A percentile compares a stretch with the other conserved stretches of the same genome.
phyloP scores from a whole-genome alignment of 2,113 vertebrate species.

The Spea bombifrons region DNA sequence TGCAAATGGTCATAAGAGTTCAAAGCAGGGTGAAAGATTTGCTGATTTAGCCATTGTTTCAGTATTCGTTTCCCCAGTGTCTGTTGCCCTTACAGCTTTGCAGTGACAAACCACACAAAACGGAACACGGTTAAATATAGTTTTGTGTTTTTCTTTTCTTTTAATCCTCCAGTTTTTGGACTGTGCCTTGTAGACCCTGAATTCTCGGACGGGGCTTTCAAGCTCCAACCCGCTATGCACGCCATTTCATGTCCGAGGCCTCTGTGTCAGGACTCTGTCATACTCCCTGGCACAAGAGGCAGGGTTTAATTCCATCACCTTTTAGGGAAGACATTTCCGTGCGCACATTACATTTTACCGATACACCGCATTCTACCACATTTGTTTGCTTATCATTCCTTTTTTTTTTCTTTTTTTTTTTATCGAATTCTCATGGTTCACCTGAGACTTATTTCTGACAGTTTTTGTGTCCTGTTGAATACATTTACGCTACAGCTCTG shows the following conservation, averaged over 20 bases:
- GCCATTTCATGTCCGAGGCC: constrained; percentile 49
- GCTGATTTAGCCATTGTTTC: not conserved
- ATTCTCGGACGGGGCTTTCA: constrained; percentile 40
- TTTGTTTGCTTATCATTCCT: constrained; percentile 43
- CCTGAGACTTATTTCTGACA: constrained; percentile 9
- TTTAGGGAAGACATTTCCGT: constrained; percentile 39
- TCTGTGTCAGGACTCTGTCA: constrained; percentile 34
- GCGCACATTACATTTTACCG: not conserved
- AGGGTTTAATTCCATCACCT: constrained; percentile 39
- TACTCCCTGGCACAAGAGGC: constrained; percentile 37
- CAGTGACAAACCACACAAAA: not conserved
- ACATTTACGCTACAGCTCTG: constrained; percentile 65
- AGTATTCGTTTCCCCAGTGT: no score
- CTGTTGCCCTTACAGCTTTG: constrained; percentile 16
- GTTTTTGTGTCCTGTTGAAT: constrained; percentile 65
- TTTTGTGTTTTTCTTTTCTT: constrained; percentile 10
- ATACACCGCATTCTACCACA: constrained; percentile 13
- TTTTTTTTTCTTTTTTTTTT: constrained; percentile 61
- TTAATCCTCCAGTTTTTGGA: constrained; percentile 25
- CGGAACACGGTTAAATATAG: constrained; percentile 28
- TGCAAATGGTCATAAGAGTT: constrained; percentile 19
- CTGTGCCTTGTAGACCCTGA: constrained; percentile 46
- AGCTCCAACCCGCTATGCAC: constrained; percentile 44
- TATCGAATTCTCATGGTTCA: constrained; percentile 45
- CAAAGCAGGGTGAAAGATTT: not conserved